A percentile compares a stretch with the other conserved stretches of the same genome.
These are phyloP conservation scores for Hypotaenidia okinawae DNA, from an alignment of 2,797 vertebrate genomes.

Conservation along the genomic window DNA sequence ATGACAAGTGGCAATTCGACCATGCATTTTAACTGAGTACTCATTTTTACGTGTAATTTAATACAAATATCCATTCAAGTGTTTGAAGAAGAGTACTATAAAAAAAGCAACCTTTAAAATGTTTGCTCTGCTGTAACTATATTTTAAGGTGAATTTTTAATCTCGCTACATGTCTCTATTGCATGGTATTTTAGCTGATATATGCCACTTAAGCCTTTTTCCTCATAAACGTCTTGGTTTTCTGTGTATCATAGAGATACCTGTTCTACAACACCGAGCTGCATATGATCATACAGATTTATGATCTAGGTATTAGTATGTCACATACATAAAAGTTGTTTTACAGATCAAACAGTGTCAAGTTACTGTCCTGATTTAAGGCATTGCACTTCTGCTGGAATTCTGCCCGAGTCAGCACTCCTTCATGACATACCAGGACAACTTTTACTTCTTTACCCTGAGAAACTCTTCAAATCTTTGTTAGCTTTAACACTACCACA, in stretches of 20 bases:
- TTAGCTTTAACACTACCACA: background rate
- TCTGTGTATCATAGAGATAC: background rate
- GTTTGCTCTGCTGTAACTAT: background rate
- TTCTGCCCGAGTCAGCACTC: background rate
- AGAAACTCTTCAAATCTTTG: background rate
- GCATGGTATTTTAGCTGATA: background rate
- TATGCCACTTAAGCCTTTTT: background rate
- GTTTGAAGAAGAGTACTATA: background rate
- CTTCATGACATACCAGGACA: background rate
- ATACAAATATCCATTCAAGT: background rate
- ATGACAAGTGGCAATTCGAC: background rate
- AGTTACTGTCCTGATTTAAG: background rate
- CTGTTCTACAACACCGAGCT: background rate
- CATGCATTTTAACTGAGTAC: background rate
- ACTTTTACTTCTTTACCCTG: background rate
- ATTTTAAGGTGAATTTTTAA: background rate
- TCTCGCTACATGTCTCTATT: background rate
- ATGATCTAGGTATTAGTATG: background rate
- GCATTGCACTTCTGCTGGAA: background rate
- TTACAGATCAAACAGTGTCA: background rate
- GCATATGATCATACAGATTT: background rate
- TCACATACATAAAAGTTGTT: background rate
- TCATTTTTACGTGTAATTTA: constrained; percentile 1
- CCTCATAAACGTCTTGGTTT: background rate
- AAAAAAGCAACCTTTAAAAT: background rate